Percentiles rank a stretch among this genome's conserved stretches.
phyloP scores from a whole-genome alignment of 2,888 invertebrate genomes.

The Drosophila monieri region DNA sequence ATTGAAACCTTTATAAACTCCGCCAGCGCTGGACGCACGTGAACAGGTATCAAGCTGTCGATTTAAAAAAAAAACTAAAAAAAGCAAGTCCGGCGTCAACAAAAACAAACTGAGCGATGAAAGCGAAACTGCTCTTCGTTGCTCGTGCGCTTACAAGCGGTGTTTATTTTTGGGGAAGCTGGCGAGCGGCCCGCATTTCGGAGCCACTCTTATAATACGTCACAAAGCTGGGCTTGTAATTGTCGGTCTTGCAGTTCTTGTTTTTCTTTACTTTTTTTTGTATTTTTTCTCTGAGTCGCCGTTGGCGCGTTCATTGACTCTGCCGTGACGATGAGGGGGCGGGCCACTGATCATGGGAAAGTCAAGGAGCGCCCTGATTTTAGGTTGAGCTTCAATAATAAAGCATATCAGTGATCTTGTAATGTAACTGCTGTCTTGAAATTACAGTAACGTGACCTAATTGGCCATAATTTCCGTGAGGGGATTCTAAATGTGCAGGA shows the following conservation, averaged over 20 bases:
- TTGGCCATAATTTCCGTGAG: neutral
- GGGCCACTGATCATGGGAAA: constrained; percentile 14
- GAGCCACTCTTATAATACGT: constrained; percentile 23
- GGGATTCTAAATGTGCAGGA: neutral
- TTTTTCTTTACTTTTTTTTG: constrained; percentile 15
- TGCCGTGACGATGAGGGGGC: constrained; percentile 44
- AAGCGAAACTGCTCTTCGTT: constrained; percentile 36
- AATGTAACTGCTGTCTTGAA: neutral
- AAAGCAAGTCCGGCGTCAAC: constrained; percentile 5
- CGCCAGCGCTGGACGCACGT: constrained; percentile 54
- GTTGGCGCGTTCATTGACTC: constrained; percentile 65
- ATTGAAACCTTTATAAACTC: constrained; percentile 75
- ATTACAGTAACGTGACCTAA: neutral
- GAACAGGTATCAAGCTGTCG: constrained; percentile 65
- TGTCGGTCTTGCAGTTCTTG: constrained; percentile 38
- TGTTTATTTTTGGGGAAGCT: constrained; percentile 37
- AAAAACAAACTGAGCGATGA: constrained; percentile 34
- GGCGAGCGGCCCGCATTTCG: constrained; percentile 13
- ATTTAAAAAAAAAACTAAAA: neutral
- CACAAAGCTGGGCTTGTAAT: constrained; percentile 30
- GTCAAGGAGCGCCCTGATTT: constrained; percentile 17
- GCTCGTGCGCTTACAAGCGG: constrained; percentile 1
- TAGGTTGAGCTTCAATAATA: neutral
- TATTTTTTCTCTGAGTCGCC: constrained; percentile 15
- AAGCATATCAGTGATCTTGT: neutral